Percentiles rank a stretch among this genome's conserved stretches.
Conservation (phyloP, 2,888 invertebrate species). For the Beris chalybata region DNA sequence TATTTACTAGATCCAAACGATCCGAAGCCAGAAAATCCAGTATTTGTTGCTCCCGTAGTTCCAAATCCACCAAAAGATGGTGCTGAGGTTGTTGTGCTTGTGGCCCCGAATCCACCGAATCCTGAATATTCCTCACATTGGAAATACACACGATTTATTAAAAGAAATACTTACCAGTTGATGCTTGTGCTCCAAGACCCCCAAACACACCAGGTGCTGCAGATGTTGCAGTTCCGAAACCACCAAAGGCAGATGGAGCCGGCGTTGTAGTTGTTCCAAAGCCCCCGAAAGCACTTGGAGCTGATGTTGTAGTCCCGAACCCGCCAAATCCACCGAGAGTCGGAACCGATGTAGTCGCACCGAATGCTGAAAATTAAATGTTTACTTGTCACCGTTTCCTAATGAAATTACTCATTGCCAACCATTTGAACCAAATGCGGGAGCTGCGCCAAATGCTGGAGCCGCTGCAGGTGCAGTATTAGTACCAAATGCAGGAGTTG, state of each 20-base stretch:
- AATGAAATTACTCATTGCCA: no score
- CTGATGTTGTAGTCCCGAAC: slow-evolving; percentile 43
- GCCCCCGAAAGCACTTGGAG: slow-evolving; percentile 44
- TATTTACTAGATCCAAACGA: slow-evolving; percentile 42
- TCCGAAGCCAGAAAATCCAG: slow-evolving; percentile 46
- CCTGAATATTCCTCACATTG: slow-evolving; percentile 30
- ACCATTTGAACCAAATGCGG: slow-evolving; percentile 42
- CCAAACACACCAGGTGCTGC: slow-evolving; percentile 7
- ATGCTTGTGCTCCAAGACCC: slow-evolving; percentile 13
- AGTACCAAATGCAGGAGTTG: slow-evolving; percentile 45
- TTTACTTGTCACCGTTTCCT: slow-evolving; percentile 31
- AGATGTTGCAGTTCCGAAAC: slow-evolving; percentile 47
- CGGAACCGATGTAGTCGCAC: slow-evolving; percentile 45
- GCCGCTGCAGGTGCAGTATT: slow-evolving; percentile 46
- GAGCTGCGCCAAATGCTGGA: slow-evolving; percentile 40
- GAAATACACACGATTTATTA: background rate
- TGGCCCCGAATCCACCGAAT: slow-evolving; percentile 51
- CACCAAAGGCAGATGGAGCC: slow-evolving; percentile 44
- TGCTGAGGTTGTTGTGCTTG: slow-evolving; percentile 52
- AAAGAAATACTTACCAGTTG: slow-evolving; percentile 18
- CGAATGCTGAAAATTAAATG: slow-evolving; percentile 42
- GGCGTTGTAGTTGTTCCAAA: slow-evolving; percentile 31
- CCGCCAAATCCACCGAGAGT: slow-evolving; percentile 48
- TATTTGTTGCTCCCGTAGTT: slow-evolving; percentile 44
- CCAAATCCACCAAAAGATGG: slow-evolving; percentile 58